phyloP scores from a whole-genome alignment of 2,888 invertebrate genomes.

The Erebia palarica region DNA sequence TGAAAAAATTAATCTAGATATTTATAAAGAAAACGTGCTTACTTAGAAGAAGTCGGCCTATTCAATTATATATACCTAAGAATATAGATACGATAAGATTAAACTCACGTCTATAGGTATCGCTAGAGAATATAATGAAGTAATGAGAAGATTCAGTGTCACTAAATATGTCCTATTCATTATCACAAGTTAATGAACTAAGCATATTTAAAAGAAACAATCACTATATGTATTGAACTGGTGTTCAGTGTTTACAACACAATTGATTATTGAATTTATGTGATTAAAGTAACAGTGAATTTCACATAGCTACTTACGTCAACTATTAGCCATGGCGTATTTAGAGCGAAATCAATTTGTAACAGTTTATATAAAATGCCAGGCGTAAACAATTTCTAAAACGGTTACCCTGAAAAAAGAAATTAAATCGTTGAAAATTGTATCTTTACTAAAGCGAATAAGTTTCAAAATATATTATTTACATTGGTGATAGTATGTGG shows the following conservation, averaged over 20 bases:
- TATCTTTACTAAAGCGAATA: background rate
- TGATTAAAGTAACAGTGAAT: constrained; percentile 3
- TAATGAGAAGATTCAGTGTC: constrained; percentile 20
- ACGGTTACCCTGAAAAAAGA: background rate
- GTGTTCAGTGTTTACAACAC: background rate
- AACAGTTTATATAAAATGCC: constrained; percentile 16
- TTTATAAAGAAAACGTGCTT: too few species aligned
- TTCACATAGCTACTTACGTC: background rate
- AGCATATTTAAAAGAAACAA: constrained; percentile 12
- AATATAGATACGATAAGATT: background rate
- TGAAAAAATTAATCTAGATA: too few species aligned
- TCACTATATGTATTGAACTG: background rate
- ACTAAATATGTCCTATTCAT: constrained; percentile 27
- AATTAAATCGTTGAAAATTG: background rate
- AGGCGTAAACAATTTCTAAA: constrained; percentile 15
- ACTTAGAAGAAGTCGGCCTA: too few species aligned
- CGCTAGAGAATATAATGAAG: constrained; percentile 14
- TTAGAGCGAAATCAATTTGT: constrained; percentile 11
- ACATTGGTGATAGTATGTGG: background rate
- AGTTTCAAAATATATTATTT: constrained; percentile 1
- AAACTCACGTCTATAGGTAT: constrained; percentile 26
- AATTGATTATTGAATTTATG: background rate
- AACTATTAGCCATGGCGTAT: background rate
- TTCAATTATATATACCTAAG: too few species aligned
- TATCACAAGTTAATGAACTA: constrained; percentile 12